A percentile compares a stretch with the other conserved stretches of the same genome.
These are phyloP conservation scores for Scomberomorus guttatus DNA, from an alignment of 2,797 vertebrate genomes.

Conservation along the genomic window DNA sequence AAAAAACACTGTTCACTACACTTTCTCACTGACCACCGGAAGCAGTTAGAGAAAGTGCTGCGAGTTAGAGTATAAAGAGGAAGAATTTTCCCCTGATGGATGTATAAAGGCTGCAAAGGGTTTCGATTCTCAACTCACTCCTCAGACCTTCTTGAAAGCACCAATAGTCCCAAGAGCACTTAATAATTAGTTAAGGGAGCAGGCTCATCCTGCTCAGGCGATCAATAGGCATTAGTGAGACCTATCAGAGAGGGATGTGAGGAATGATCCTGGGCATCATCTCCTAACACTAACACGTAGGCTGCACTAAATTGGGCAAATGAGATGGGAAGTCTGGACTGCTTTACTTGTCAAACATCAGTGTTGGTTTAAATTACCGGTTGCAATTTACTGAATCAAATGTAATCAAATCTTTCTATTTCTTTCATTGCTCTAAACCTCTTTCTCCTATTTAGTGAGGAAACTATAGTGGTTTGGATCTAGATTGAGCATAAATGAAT, in stretches of 20 bases:
- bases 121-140: constrained; percentile 67
- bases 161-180: constrained; percentile 83
- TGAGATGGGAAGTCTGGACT: constrained; percentile 56
- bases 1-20: constrained; percentile 10
- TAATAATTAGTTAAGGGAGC: constrained; percentile 85
- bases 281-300: constrained; percentile 62
- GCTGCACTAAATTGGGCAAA: constrained; percentile 69
- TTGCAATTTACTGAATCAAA: constrained; percentile 35
- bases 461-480: background rate
- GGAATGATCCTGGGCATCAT: constrained; percentile 68
- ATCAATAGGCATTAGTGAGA: constrained; percentile 87
- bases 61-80: constrained; percentile 31
- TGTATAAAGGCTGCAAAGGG: constrained; percentile 55
- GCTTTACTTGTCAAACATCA: constrained; percentile 53
- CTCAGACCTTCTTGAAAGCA: constrained; percentile 81
- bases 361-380: constrained; percentile 51
- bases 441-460: background rate
- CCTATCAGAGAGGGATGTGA: constrained; percentile 75
- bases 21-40: constrained; percentile 26
- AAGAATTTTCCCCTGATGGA: constrained; percentile 61
- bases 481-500: background rate
- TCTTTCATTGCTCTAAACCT: constrained; percentile 6
- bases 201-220: constrained; percentile 73
- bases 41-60: constrained; percentile 5
- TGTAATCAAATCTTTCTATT: background rate